phyloP scores from a whole-genome alignment of 2,797 vertebrate species.

The Parotocinclus haroldoi region DNA sequence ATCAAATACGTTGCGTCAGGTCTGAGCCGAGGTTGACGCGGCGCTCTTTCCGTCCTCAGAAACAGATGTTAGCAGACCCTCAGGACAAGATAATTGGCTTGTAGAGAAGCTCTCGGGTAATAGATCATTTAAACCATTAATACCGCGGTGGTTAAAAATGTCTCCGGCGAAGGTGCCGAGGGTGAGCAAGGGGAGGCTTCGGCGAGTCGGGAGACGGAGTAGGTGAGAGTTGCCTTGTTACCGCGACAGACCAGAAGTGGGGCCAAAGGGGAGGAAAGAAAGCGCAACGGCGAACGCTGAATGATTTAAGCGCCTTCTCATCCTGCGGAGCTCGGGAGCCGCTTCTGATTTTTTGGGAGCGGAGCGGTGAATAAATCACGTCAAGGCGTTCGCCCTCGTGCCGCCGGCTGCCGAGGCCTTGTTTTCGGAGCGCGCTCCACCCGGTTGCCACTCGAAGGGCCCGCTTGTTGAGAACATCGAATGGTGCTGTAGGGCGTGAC shows the following conservation, averaged over 20 bases:
- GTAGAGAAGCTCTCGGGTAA: slow-evolving; percentile 1
- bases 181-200: slow-evolving; percentile 14
- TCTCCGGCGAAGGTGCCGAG: background rate
- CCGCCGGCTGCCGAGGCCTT: too few relatives aligned
- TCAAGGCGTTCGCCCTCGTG: background rate
- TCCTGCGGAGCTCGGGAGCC: slow-evolving; percentile 62
- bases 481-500: too few relatives aligned
- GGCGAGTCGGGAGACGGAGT: slow-evolving; percentile 2
- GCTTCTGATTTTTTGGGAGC: slow-evolving; percentile 64
- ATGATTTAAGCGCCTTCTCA: slow-evolving; percentile 59
- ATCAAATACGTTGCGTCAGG: slow-evolving; percentile 28
- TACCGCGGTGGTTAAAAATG: background rate
- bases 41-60: background rate
- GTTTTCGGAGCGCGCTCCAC: too few relatives aligned
- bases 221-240: slow-evolving; percentile 27
- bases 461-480: too few relatives aligned
- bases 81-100: background rate
- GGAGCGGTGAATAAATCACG: slow-evolving; percentile 68
- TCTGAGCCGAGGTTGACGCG: slow-evolving; percentile 21
- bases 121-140: slow-evolving; percentile 6
- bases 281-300: slow-evolving; percentile 22
- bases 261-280: background rate
- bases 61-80: slow-evolving; percentile 3
- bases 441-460: too few relatives aligned
- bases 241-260: slow-evolving; percentile 29